phyloP scores from a whole-genome alignment of 1,140 invertebrate species.

The Drosophila nasuta region DNA sequence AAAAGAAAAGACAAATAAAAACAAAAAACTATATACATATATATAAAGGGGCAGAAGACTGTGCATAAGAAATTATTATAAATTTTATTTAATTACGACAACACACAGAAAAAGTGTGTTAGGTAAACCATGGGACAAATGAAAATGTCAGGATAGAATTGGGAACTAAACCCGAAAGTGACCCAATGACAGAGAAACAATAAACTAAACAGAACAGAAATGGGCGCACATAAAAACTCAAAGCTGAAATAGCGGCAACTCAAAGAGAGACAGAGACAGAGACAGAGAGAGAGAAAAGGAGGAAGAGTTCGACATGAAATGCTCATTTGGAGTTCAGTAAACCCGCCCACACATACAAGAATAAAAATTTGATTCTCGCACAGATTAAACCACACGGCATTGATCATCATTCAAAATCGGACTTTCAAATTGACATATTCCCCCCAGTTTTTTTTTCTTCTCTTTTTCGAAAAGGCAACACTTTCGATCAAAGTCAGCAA shows the following conservation, averaged over 20 bases:
- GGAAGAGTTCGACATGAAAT: constrained; percentile 3
- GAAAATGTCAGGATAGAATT: constrained; percentile 68
- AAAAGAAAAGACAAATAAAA: constrained; percentile 40
- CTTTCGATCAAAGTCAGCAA: constrained; percentile 64
- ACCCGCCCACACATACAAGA: constrained; percentile 45
- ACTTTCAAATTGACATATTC: constrained; percentile 54
- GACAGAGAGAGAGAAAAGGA: constrained; percentile 2
- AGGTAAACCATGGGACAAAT: constrained; percentile 52
- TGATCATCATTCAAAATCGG: constrained; percentile 59
- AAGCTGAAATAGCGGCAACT: constrained; percentile 7
- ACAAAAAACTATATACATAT: constrained; percentile 4
- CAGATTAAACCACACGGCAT: constrained; percentile 33
- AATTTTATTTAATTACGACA: constrained; percentile 79
- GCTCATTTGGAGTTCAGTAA: constrained; percentile 30
- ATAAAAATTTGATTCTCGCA: constrained; percentile 7
- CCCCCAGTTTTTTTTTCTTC: background rate
- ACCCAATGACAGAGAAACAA: constrained; percentile 53
- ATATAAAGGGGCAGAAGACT: constrained; percentile 26
- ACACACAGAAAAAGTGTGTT: constrained; percentile 8
- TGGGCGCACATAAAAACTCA: constrained; percentile 59
- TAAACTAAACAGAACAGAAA: constrained; percentile 59
- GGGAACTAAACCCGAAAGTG: constrained; percentile 31
- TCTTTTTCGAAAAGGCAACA: constrained; percentile 29
- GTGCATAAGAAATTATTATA: constrained; percentile 75
- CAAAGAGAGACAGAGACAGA: constrained; percentile 16